Percentiles rank a stretch among this genome's conserved stretches.
phyloP scores from a whole-genome alignment of 2,888 invertebrate species.

The Cryptocephalus primarius region DNA sequence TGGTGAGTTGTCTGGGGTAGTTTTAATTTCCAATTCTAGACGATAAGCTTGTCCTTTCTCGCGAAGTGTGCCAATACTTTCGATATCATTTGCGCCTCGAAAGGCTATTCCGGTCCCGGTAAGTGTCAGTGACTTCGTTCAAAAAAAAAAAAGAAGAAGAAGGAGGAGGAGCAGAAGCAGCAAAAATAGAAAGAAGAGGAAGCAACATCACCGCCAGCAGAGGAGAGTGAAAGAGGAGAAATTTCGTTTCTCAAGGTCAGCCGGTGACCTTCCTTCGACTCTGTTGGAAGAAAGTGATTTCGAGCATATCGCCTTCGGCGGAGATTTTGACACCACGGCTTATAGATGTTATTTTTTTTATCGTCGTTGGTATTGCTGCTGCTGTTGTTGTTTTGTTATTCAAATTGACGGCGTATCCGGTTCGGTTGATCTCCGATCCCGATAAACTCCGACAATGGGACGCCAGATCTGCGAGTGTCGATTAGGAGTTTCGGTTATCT shows the following conservation, averaged over 20 bases:
- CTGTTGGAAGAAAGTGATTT: slow-evolving; percentile 20
- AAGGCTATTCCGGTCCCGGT: slow-evolving; percentile 4
- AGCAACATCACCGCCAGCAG: slow-evolving; percentile 17
- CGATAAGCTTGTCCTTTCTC: too few species aligned
- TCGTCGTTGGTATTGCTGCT: neutral
- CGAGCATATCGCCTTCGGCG: slow-evolving; percentile 3
- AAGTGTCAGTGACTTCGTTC: slow-evolving; percentile 19
- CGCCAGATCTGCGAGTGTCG: too few species aligned
- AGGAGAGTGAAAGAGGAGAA: slow-evolving; percentile 33
- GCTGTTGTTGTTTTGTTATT: too few species aligned
- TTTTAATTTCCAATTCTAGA: too few species aligned
- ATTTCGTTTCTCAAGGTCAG: slow-evolving; percentile 29
- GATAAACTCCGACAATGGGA: too few species aligned
- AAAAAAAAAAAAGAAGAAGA: too few species aligned
- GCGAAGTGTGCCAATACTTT: slow-evolving; percentile 11
- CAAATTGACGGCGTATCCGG: too few species aligned
- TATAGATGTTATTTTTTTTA: too few species aligned
- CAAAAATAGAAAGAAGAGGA: neutral
- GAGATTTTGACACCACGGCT: neutral
- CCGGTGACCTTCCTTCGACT: slow-evolving; percentile 24
- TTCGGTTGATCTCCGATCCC: too few species aligned
- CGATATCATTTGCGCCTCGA: slow-evolving; percentile 12
- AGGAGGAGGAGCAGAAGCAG: too few species aligned
- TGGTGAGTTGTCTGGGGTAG: too few species aligned
- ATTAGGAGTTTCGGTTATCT: too few species aligned